Conservation (phyloP, 2,113 vertebrate genomes). For the Saimiri boliviensis region DNA sequence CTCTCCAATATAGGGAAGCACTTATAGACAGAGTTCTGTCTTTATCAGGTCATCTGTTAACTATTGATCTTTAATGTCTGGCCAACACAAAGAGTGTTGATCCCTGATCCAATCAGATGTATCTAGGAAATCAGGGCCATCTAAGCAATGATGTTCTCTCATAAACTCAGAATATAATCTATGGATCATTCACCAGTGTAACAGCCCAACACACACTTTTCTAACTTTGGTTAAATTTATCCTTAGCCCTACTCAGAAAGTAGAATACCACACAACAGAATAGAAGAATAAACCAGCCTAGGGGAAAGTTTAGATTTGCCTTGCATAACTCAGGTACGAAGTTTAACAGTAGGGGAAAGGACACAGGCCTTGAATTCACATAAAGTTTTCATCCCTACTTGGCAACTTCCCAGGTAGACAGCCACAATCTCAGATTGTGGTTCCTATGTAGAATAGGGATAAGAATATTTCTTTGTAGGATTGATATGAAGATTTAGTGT, state of each 20-base stretch:
- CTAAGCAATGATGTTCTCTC: background rate
- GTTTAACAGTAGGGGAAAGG: background rate
- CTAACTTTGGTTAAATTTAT: background rate
- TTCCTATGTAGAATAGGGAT: background rate
- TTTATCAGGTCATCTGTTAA: background rate
- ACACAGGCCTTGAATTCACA: background rate
- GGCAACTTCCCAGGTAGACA: background rate
- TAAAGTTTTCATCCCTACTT: background rate
- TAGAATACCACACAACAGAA: background rate
- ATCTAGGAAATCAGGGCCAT: background rate
- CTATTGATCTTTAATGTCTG: background rate
- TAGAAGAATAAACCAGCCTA: background rate
- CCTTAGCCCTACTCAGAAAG: background rate
- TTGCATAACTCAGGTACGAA: background rate
- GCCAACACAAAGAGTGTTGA: background rate
- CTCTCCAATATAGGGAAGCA: background rate
- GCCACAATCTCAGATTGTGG: background rate
- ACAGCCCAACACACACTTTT: background rate
- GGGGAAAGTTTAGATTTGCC: background rate
- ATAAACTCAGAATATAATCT: slow-evolving; percentile 8
- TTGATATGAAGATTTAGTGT: background rate
- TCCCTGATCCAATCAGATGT: background rate
- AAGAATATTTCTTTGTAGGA: background rate
- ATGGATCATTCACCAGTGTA: background rate
- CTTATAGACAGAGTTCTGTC: background rate